Percentiles rank a stretch among this genome's conserved stretches.
Evolutionary conservation across 2,797 vertebrate species (phyloP).

Genomic region (Hydrophis major): DNA sequence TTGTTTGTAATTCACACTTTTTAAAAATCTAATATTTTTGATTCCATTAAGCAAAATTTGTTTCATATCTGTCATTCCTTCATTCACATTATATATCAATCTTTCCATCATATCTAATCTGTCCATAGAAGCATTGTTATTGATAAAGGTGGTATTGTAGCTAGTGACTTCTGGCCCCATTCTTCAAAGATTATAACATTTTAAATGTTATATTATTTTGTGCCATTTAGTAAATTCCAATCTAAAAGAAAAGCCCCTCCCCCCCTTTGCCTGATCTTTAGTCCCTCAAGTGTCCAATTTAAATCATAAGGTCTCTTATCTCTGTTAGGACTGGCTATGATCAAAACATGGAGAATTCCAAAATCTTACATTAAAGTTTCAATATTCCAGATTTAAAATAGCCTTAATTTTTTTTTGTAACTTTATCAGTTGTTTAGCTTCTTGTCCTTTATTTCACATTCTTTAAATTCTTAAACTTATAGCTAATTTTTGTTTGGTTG

Average conservation of each 20-base stretch:
- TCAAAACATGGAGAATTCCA: background rate
- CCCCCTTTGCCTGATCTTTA: background rate
- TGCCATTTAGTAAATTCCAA: background rate
- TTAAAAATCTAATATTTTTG: background rate
- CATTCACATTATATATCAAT: background rate
- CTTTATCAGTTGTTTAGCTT: background rate
- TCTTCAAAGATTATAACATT: background rate
- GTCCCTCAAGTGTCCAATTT: background rate
- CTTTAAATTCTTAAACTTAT: too few relatives aligned
- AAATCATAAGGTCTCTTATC: background rate
- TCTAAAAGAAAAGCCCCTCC: background rate
- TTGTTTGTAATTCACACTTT: background rate
- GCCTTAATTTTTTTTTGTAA: background rate
- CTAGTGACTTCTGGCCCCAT: background rate
- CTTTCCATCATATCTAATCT: too few relatives aligned
- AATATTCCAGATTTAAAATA: background rate
- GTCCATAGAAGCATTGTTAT: background rate
- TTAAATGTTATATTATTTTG: background rate
- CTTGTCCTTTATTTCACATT: background rate
- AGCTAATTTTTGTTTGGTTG: too few relatives aligned
- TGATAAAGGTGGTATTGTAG: background rate
- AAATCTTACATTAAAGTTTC: background rate
- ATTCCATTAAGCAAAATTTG: background rate
- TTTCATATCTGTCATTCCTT: background rate
- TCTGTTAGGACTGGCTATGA: background rate